These are phyloP conservation scores for Eulemur macaco DNA, from an alignment of 2,113 vertebrate genomes.

Conservation along the genomic window DNA sequence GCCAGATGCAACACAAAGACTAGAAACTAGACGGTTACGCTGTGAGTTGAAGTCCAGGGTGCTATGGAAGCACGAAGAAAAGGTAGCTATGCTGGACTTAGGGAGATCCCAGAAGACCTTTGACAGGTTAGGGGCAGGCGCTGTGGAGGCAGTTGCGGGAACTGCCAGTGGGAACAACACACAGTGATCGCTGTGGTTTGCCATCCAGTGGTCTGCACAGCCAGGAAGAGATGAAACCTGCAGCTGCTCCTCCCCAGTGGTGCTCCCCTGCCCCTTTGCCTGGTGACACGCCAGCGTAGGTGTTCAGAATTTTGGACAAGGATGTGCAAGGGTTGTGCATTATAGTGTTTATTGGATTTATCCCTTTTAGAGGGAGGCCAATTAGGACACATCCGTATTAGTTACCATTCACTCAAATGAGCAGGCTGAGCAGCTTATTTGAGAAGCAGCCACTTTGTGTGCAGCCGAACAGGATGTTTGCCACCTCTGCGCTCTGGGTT, in stretches of 20 bases:
- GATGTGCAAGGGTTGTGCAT: not conserved
- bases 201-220: not conserved
- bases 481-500: not conserved
- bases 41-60: not conserved
- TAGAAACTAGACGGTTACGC: not conserved
- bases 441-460: not conserved
- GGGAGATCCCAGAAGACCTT: not conserved
- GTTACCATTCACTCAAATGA: not conserved
- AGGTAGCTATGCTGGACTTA: fast-evolving
- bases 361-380: not conserved
- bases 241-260: fast-evolving
- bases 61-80: fast-evolving
- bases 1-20: not conserved
- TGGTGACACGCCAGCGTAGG: not conserved
- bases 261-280: not conserved
- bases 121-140: not conserved
- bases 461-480: not conserved
- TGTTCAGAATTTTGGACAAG: not conserved
- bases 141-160: not conserved
- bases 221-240: not conserved
- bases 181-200: too few species aligned
- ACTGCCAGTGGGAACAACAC: not conserved
- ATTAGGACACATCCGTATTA: not conserved
- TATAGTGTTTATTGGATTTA: not conserved
- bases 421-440: not conserved